Base-by-base conservation (phyloP, 2,113 vertebrate genomes). In the Camelus dromedarius region DNA sequence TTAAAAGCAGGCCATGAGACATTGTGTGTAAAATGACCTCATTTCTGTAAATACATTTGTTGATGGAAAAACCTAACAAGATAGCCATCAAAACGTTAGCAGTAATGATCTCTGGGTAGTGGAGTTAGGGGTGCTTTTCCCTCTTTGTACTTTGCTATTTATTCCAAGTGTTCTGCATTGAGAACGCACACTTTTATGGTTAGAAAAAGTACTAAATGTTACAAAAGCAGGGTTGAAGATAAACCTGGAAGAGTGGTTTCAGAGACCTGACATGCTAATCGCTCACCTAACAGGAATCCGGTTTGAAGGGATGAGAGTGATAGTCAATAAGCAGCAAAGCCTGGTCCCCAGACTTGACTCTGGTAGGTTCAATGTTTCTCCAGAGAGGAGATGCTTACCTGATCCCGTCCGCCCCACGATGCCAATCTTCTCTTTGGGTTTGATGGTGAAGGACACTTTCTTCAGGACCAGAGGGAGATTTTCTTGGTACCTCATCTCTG, bases 391-490 rank as follows among this genome's bases (percentile, higher is more conserved):
- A n/a, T 75, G 89, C 98, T 98, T 95, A 99, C 99, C 99, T 97
- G 99, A 99, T 66, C 99, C 99, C 0, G 99, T 99, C 77, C 99
- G 98, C 24, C 99, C 99, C 82, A 99, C 99, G 3, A 99, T 99
- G 91, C 99, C 99, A 30, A 99, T 98, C 98, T 99, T 99, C 86
- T 99, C 99, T 97, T 99, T 99, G 0, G 99, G 99, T 94, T 99
- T 98, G 97, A 99, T 99, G 86, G 98, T 99, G 98, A 99, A 99
- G 96, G 99, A 99, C 46, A 99, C 98, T 97, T 99, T 99, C 98
- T 99, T 99, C 35, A 99, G 98, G 32, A 99, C 99, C 94, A 99
- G 98, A 8, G 99, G 99, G 38, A 99, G 98, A 85, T 99, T 99
- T 96, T 99, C 99, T 95, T 99, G 98, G 98, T 99, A 99, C 52